Evolutionary conservation across 2,797 vertebrate genomes (phyloP), one percentile per base, ranked within the genome.

Genomic region (Poecile montanus): DNA sequence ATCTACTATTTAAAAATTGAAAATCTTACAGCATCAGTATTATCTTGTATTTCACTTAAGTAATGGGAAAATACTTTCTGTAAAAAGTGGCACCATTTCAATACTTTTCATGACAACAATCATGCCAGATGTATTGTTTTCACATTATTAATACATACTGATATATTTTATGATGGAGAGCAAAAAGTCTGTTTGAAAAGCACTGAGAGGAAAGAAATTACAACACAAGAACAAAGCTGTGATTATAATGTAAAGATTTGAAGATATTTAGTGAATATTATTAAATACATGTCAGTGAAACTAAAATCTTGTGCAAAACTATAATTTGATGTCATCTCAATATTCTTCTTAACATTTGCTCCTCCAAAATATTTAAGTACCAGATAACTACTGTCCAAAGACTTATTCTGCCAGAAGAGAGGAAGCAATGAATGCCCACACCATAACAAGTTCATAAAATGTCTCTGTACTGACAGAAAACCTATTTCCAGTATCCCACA

Each of bases 401-500:
- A 60, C 9, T 77, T 62, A 81, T 54, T 85, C 86, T 92, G 48
- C 58, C 84, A 95, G 72, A 70, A 40, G 47, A 92, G 36, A 68
- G 38, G 75, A 95, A 73, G 62, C 51, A 94, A 63, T 23, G 44
- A 88, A 87, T 89, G 73, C 62, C 71, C 71, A 66, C 74, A 76
- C 17, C 36, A 32, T 60, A 86, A 76, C 26, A 67, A 89, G 75
- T 88, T 91, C 84, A 79, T 91, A 79, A 91, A 81, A 88, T 7
- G 32, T 36, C 85, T 95, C 92, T 70, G 38, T 22, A 42, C 71
- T 88, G 88, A 96, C 91, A 93, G 61, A 97, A 96, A 93, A 87
- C 56, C 76, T 19, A 58, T 91, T 96, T 96, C 92, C 63, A 63
- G 89, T 92, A 95, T 82, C 87, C 93, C 88, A 89, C 79, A 97